A percentile compares a stretch with the other conserved stretches of the same genome.
Evolutionary conservation across 2,797 vertebrate species (phyloP).

Genomic region (Sebastes nivosus): DNA sequence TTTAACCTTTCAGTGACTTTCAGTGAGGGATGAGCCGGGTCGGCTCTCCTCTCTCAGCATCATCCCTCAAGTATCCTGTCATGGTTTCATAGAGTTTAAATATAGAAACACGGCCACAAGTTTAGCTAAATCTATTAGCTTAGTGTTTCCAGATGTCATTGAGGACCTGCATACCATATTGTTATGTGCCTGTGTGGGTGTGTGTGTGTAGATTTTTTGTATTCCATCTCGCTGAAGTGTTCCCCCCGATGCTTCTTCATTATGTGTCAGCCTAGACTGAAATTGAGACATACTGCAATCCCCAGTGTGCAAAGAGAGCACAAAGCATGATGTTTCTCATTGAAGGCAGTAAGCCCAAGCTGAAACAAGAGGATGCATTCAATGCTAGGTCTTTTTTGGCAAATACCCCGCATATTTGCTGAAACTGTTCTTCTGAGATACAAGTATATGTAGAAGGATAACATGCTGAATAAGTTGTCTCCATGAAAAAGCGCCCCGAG

Average conservation of each 20-base stretch:
- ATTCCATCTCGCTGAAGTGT: slow-evolving; percentile 34
- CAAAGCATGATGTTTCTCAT: slow-evolving; percentile 30
- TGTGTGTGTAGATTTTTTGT: slow-evolving; percentile 44
- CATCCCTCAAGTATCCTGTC: slow-evolving; percentile 62
- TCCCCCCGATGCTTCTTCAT: slow-evolving; percentile 46
- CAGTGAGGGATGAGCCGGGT: slow-evolving; percentile 35
- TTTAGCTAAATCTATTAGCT: slow-evolving; percentile 64
- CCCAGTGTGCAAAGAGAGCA: slow-evolving; percentile 14
- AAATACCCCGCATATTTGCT: slow-evolving; percentile 1
- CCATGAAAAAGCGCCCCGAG: slow-evolving; percentile 5
- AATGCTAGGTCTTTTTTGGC: slow-evolving; percentile 22
- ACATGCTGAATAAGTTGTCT: slow-evolving; percentile 15
- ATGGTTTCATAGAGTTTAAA: slow-evolving; percentile 64
- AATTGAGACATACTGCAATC: slow-evolving; percentile 54
- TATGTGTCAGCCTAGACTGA: slow-evolving; percentile 45
- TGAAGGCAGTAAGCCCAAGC: slow-evolving; percentile 2
- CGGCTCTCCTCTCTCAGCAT: slow-evolving; percentile 45
- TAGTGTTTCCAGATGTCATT: slow-evolving; percentile 76
- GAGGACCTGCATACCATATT: slow-evolving; percentile 28
- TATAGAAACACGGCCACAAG: slow-evolving; percentile 66
- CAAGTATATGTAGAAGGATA: not conserved
- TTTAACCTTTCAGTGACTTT: slow-evolving; percentile 39
- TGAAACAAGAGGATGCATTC: slow-evolving; percentile 46
- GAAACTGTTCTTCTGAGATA: slow-evolving; percentile 8
- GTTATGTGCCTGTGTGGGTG: slow-evolving; percentile 21